Evolutionary conservation across 2,113 vertebrate genomes (phyloP).

Genomic region (Hoplias malabaricus): DNA sequence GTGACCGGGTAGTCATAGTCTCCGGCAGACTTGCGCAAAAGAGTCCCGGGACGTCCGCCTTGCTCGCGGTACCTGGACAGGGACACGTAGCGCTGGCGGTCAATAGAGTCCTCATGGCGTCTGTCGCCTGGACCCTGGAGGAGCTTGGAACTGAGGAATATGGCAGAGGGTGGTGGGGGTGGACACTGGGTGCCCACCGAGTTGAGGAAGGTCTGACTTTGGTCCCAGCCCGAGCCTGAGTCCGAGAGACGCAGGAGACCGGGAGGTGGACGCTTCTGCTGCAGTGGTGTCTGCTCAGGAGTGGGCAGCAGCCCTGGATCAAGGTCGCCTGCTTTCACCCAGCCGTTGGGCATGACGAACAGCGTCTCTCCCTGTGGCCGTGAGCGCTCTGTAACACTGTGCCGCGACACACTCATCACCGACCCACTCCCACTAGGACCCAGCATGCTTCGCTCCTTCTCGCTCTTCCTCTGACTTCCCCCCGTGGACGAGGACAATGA

Average conservation of each 20-base stretch:
- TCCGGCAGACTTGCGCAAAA: conserved; percentile 77
- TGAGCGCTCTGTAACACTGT: conserved; percentile 71
- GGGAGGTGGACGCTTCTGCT: conserved; percentile 84
- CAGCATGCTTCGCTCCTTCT: conserved; percentile 83
- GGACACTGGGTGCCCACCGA: conserved; percentile 69
- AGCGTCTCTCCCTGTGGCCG: conserved; percentile 75
- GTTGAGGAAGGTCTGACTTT: conserved; percentile 84
- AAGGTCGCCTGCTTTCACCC: conserved; percentile 85
- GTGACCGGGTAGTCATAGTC: conserved; percentile 84
- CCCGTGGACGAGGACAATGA: conserved; percentile 56
- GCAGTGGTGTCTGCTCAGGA: conserved; percentile 92
- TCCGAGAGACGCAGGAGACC: conserved; percentile 73
- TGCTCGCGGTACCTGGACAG: conserved; percentile 73
- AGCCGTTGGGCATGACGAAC: conserved; percentile 93
- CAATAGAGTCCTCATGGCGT: conserved; percentile 61
- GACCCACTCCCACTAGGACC: conserved; percentile 84
- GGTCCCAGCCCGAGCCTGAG: conserved; percentile 86
- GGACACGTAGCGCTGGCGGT: conserved; percentile 77
- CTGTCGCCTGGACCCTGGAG: conserved; percentile 69
- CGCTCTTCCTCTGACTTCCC: conserved; percentile 81
- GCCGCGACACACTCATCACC: conserved; percentile 89
- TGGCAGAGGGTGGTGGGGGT: conserved; percentile 60
- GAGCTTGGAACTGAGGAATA: conserved; percentile 79
- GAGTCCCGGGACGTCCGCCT: conserved; percentile 66
- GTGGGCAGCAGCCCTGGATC: conserved; percentile 91